A percentile compares a stretch with the other conserved stretches of the same genome.
These are phyloP conservation scores for Hydriomena furcata DNA, from an alignment of 2,888 invertebrate species.

Conservation along the genomic window DNA sequence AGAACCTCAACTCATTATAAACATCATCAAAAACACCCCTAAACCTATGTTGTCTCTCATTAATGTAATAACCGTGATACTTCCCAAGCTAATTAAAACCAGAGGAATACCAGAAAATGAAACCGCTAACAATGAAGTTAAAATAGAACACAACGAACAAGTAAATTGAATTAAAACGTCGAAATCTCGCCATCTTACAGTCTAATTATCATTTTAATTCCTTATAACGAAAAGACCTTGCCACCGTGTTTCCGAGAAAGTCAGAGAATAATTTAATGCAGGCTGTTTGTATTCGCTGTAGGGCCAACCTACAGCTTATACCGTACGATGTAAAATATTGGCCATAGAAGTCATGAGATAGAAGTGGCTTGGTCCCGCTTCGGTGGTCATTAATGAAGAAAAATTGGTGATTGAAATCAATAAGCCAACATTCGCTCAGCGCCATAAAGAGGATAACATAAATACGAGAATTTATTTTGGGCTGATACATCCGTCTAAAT, in stretches of 20 bases:
- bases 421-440: slow-evolving; percentile 52
- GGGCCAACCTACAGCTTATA: slow-evolving; percentile 16
- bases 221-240: slow-evolving; percentile 54
- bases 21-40: not conserved
- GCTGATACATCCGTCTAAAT: slow-evolving; percentile 56
- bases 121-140: slow-evolving; percentile 41
- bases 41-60: slow-evolving; percentile 18
- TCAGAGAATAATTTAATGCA: slow-evolving; percentile 47
- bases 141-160: slow-evolving; percentile 42
- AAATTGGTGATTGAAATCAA: slow-evolving; percentile 58
- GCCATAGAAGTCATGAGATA: slow-evolving; percentile 44
- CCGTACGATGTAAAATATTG: slow-evolving; percentile 42
- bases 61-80: slow-evolving; percentile 27
- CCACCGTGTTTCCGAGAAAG: slow-evolving; percentile 61
- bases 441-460: slow-evolving; percentile 54
- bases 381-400: slow-evolving; percentile 55
- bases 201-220: slow-evolving; percentile 69
- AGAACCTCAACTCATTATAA: not conserved
- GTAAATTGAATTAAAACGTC: slow-evolving; percentile 45
- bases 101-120: slow-evolving; percentile 34
- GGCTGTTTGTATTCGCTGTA: slow-evolving; percentile 49
- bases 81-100: slow-evolving; percentile 33
- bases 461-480: slow-evolving; percentile 55
- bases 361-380: slow-evolving; percentile 39
- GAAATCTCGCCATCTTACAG: slow-evolving; percentile 51